phyloP scores from a whole-genome alignment of 2,113 vertebrate genomes.

The Bucco capensis region DNA sequence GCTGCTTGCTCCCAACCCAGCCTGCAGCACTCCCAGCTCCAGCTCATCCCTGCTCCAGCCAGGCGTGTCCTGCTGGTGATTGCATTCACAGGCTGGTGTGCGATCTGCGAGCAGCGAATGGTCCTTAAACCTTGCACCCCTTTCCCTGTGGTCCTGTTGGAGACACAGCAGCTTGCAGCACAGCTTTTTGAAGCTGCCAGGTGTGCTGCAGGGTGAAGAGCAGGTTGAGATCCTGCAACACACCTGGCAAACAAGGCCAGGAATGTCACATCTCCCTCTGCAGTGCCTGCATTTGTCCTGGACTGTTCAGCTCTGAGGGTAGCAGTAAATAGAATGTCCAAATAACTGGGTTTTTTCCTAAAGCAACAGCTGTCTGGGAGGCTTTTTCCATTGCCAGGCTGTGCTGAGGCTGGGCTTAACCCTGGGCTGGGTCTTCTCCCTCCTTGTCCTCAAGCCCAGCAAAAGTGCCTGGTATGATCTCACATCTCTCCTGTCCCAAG shows the following conservation, averaged over 20 bases:
- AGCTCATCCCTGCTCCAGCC: not conserved
- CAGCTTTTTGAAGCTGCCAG: not conserved
- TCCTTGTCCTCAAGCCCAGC: not conserved
- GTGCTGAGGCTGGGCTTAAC: not conserved
- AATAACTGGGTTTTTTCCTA: not conserved
- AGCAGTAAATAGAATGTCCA: not conserved
- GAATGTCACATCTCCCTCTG: rapidly evolving
- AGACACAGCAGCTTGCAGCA: not conserved
- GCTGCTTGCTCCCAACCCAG: slow-evolving; percentile 6
- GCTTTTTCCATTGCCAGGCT: not conserved
- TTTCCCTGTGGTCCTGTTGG: not conserved
- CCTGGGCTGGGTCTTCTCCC: not conserved
- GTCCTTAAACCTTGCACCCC: not conserved
- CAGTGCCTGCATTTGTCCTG: not conserved
- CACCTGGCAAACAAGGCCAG: not conserved
- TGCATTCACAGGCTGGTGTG: rapidly evolving
- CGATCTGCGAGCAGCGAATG: not conserved
- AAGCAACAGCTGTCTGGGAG: not conserved
- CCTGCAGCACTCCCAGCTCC: not conserved
- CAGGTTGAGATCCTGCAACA: not conserved
- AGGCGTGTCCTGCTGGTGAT: rapidly evolving
- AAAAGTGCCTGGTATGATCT: not conserved
- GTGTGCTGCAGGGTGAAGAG: not conserved
- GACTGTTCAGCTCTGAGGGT: not conserved
- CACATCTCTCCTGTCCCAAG: not conserved